phyloP scores from a whole-genome alignment of 1,140 invertebrate genomes.

The Macrotrachela quadricornifera region DNA sequence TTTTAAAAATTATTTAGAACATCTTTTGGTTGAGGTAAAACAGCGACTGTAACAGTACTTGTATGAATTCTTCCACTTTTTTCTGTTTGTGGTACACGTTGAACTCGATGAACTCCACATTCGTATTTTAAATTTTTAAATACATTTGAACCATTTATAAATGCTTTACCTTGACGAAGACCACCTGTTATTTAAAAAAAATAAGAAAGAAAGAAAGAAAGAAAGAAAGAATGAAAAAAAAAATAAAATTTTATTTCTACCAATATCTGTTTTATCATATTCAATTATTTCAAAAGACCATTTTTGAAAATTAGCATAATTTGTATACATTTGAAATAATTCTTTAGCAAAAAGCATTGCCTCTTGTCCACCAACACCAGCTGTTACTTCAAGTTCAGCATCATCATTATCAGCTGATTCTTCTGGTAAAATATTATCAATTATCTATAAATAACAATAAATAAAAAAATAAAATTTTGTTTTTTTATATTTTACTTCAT shows the following conservation, averaged over 20 bases:
- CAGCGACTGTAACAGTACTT: constrained; percentile 63
- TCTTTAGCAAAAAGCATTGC: constrained; percentile 78
- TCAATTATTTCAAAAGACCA: constrained; percentile 44
- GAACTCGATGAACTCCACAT: constrained; percentile 80
- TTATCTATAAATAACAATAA: too few relatives aligned
- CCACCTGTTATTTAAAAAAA: too few relatives aligned
- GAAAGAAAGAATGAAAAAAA: too few relatives aligned
- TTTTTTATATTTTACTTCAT: too few relatives aligned
- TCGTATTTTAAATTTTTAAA: constrained; percentile 44
- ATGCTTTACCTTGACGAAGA: too few relatives aligned
- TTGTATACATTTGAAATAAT: constrained; percentile 59
- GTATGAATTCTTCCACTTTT: constrained; percentile 74
- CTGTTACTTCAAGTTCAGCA: constrained; percentile 47
- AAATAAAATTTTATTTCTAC: not conserved
- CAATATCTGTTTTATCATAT: constrained; percentile 12
- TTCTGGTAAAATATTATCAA: too few relatives aligned
- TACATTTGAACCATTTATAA: constrained; percentile 34
- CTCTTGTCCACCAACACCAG: constrained; percentile 86
- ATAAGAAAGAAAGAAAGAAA: too few relatives aligned
- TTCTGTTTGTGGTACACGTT: constrained; percentile 75
- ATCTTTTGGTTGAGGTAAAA: constrained; percentile 41
- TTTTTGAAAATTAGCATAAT: constrained; percentile 47
- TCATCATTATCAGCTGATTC: not conserved
- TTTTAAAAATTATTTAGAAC: too few relatives aligned
- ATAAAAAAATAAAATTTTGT: too few relatives aligned